Evolutionary conservation across 2,888 invertebrate genomes (phyloP).

Genomic region (Parnassius glacialis): DNA sequence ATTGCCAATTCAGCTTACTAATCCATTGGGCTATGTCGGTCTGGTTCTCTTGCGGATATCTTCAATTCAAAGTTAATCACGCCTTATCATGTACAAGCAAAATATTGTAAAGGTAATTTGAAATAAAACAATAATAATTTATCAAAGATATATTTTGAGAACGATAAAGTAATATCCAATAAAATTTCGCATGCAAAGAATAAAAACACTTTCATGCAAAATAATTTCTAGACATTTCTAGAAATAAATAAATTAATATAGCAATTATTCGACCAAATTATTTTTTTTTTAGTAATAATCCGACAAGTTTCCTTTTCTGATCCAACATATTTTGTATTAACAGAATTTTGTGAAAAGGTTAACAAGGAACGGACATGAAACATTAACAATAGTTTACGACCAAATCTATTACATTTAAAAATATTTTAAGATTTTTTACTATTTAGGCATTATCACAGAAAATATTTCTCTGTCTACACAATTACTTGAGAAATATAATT

Average conservation of each 20-base stretch:
- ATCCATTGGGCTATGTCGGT: no score
- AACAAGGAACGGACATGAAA: neutral
- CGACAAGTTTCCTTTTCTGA: no score
- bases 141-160: slow-evolving; percentile 41
- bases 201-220: slow-evolving; percentile 72
- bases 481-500: slow-evolving; percentile 33
- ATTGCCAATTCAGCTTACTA: no score
- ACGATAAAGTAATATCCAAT: slow-evolving; percentile 49
- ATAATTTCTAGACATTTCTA: slow-evolving; percentile 52
- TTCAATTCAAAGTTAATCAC: no score
- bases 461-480: slow-evolving; percentile 44
- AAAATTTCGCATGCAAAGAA: slow-evolving; percentile 65
- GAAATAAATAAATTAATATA: slow-evolving; percentile 36
- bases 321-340: no score
- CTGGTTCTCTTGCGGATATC: no score
- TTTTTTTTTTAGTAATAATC: no score
- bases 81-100: neutral
- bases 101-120: neutral
- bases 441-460: slow-evolving; percentile 53
- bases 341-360: no score
- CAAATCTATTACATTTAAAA: neutral
- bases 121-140: slow-evolving; percentile 25
- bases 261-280: no score
- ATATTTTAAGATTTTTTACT: slow-evolving; percentile 4
- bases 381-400: neutral